Evolutionary conservation across 2,113 vertebrate species (phyloP).

Genomic region (Podarcis cretensis): DNA sequence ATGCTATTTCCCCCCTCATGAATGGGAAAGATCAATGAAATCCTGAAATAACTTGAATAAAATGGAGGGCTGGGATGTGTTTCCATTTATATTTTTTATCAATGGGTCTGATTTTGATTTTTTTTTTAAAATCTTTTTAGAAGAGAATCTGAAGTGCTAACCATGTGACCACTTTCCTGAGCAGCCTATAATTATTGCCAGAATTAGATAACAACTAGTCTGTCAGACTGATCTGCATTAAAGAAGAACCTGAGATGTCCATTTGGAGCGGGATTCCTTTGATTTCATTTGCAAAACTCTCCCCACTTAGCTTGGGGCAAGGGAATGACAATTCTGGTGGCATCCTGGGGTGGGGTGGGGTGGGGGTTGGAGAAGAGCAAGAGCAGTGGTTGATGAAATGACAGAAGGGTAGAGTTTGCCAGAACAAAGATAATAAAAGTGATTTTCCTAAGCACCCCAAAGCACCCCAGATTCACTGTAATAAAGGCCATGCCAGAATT

Average conservation of each 20-base stretch:
- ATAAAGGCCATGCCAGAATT: background rate
- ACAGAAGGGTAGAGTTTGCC: background rate
- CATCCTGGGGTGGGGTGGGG: too few relatives aligned
- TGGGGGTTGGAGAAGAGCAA: background rate
- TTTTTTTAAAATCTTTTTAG: background rate
- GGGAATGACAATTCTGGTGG: too few relatives aligned
- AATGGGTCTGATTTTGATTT: constrained; percentile 40
- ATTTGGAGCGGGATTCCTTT: constrained; percentile 27
- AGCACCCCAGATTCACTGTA: background rate
- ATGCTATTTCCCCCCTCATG: background rate
- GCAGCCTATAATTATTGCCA: constrained; percentile 44
- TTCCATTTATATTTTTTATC: constrained; percentile 17
- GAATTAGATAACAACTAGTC: constrained; percentile 59
- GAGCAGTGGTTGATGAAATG: background rate
- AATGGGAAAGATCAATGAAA: background rate
- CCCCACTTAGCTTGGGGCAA: background rate
- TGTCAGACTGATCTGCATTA: constrained; percentile 44
- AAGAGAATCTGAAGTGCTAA: constrained; percentile 33
- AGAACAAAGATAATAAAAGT: background rate
- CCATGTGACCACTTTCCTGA: constrained; percentile 34
- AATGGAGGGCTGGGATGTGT: background rate
- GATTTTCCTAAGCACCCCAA: background rate
- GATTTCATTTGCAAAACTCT: too few relatives aligned
- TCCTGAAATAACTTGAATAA: constrained; percentile 50
- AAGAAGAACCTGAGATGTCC: constrained; percentile 45